Conservation (phyloP, 64 coral and sea anemone genomes). For the Cladopsammia gracilis region DNA sequence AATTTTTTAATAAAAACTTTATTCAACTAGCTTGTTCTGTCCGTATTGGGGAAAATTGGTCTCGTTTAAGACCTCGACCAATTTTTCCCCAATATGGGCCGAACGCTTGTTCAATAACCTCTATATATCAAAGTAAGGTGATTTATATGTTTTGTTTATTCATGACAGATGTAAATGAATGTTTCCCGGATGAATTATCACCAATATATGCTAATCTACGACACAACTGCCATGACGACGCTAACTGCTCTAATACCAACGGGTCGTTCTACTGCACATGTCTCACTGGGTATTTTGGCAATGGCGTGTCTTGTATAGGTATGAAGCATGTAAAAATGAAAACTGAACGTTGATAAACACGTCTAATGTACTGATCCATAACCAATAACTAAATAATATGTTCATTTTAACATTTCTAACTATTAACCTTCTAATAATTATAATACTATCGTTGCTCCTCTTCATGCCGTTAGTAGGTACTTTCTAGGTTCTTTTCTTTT, state of each 20-base stretch:
- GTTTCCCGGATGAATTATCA: conserved; percentile 22
- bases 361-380: conserved; percentile 1
- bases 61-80: too few relatives aligned
- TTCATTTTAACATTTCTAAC: too few relatives aligned
- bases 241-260: conserved; percentile 72
- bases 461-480: too few relatives aligned
- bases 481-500: too few relatives aligned
- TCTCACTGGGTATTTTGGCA: conserved; percentile 52
- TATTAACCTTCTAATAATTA: not conserved
- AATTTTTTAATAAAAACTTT: too few relatives aligned
- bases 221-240: conserved; percentile 80
- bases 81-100: too few relatives aligned
- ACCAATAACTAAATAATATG: not conserved
- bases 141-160: not conserved
- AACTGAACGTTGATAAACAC: not conserved
- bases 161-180: conserved; percentile 74
- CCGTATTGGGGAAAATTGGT: too few relatives aligned
- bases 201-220: conserved; percentile 38
- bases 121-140: not conserved
- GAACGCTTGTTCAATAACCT: not conserved
- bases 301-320: conserved; percentile 70
- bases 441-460: not conserved
- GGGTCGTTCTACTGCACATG: conserved; percentile 77
- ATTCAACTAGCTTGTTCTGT: too few relatives aligned
- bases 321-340: not conserved